phyloP scores from a whole-genome alignment of 1,140 invertebrate genomes.

The Papilio aristodemus region DNA sequence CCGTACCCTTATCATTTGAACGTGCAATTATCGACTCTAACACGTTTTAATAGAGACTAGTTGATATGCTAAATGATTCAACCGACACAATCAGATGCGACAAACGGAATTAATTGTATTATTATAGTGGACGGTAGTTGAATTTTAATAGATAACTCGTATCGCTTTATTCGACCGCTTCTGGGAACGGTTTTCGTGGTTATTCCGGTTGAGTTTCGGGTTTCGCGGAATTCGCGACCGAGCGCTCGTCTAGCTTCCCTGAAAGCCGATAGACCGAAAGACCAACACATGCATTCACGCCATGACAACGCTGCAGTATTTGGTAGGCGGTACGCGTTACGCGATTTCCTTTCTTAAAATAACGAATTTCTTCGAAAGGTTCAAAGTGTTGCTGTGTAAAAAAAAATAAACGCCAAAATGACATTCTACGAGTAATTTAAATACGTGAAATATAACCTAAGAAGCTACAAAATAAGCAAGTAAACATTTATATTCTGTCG shows the following conservation, averaged over 20 bases:
- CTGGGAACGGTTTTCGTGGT: constrained; percentile 61
- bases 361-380: constrained; percentile 19
- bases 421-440: too few relatives aligned
- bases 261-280: constrained; percentile 29
- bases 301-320: constrained; percentile 26
- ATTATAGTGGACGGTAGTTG: constrained; percentile 62
- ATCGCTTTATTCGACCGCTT: constrained; percentile 61
- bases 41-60: constrained; percentile 34
- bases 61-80: constrained; percentile 37
- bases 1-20: constrained; percentile 35
- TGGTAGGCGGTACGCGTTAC: constrained; percentile 27
- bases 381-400: constrained; percentile 4
- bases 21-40: constrained; percentile 43
- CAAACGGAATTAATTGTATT: constrained; percentile 76
- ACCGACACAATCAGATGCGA: constrained; percentile 61
- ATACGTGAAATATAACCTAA: too few relatives aligned
- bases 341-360: constrained; percentile 1
- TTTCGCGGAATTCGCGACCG: constrained; percentile 49
- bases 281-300: constrained; percentile 5
- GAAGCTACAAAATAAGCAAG: too few relatives aligned
- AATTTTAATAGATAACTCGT: constrained; percentile 58
- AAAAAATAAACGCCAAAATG: constrained; percentile 20
- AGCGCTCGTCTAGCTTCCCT: constrained; percentile 50
- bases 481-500: too few relatives aligned
- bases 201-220: constrained; percentile 52